phyloP scores from a whole-genome alignment of 1,140 invertebrate genomes.

The Himalopsyche phryganea region DNA sequence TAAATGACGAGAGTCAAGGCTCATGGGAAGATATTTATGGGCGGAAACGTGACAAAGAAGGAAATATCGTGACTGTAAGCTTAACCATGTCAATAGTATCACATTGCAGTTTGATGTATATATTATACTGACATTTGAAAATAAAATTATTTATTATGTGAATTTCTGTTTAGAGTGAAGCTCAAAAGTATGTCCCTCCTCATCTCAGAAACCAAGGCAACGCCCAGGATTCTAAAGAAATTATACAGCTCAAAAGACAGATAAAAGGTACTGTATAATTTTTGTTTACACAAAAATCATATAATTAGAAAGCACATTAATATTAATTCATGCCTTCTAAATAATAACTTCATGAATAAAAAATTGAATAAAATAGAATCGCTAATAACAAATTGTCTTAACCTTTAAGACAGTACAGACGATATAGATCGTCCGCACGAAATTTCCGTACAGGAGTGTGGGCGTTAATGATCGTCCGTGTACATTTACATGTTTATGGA shows the following conservation, averaged over 20 bases:
- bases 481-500: too few species aligned
- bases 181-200: conserved; percentile 78
- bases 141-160: neutral
- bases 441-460: too few species aligned
- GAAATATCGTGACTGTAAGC: conserved; percentile 64
- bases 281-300: too few species aligned
- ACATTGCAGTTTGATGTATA: neutral
- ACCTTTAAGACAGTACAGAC: too few species aligned
- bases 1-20: conserved; percentile 27
- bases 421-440: too few species aligned
- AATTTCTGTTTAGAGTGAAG: conserved; percentile 43
- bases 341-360: too few species aligned
- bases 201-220: conserved; percentile 60
- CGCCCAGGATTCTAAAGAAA: conserved; percentile 55
- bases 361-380: too few species aligned
- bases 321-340: too few species aligned
- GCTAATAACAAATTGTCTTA: too few species aligned
- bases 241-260: conserved; percentile 67
- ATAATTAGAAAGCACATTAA: too few species aligned
- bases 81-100: neutral
- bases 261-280: conserved; percentile 62
- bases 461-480: too few species aligned
- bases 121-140: neutral
- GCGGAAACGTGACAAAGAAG: conserved; percentile 72
- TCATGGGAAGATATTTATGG: conserved; percentile 94